These are phyloP conservation scores for Stomatorhinus ivindoensis DNA, from an alignment of 2,113 vertebrate species.

Conservation along the genomic window DNA sequence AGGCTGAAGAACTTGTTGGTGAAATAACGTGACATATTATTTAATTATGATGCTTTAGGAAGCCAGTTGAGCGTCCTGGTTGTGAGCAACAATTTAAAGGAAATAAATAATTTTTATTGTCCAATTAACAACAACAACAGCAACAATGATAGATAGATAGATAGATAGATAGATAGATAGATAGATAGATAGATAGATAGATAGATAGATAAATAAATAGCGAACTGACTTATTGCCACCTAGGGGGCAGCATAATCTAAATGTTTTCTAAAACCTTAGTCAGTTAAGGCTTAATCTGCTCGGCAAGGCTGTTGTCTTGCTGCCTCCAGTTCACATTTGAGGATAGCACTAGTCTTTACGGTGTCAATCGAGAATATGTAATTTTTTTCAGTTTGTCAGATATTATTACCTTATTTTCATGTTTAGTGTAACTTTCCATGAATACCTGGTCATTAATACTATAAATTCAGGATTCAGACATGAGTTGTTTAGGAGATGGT, in stretches of 20 bases:
- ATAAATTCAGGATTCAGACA: neutral
- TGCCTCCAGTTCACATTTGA: neutral
- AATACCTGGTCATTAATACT: neutral
- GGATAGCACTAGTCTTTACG: neutral
- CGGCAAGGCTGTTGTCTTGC: neutral
- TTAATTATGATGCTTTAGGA: neutral
- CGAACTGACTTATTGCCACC: neutral
- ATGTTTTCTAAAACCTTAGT: neutral
- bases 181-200: too few relatives aligned
- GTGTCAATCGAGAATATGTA: neutral
- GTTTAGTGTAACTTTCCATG: neutral
- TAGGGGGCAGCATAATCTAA: conserved; percentile 15
- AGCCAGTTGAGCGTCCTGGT: neutral
- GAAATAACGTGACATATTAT: neutral
- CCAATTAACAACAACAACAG: neutral
- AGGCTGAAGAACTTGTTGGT: neutral
- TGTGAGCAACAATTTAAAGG: neutral
- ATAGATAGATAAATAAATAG: too few relatives aligned
- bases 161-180: too few relatives aligned
- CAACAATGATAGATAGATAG: too few relatives aligned
- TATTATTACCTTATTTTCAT: neutral
- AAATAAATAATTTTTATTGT: neutral
- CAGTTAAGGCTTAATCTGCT: neutral
- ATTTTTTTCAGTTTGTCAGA: neutral
- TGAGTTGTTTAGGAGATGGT: neutral